These are phyloP conservation scores for Arvicanthis niloticus DNA, from an alignment of 2,113 vertebrate species.

Conservation along the genomic window DNA sequence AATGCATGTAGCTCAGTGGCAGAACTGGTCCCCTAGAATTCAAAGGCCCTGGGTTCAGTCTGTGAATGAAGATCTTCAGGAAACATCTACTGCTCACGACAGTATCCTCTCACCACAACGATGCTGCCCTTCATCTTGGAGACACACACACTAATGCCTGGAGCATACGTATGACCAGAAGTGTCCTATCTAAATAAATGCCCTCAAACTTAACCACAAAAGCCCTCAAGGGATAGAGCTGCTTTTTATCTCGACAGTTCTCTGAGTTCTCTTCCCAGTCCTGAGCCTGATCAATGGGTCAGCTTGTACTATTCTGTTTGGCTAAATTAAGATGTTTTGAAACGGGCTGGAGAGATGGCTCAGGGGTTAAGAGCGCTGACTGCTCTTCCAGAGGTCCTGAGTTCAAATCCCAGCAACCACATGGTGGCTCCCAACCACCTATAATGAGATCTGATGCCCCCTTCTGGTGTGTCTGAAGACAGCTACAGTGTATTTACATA, in stretches of 20 bases:
- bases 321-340: not conserved
- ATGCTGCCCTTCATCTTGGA: not conserved
- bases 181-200: conserved; percentile 28
- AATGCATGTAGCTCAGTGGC: not conserved
- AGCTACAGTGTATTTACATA: too few species aligned
- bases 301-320: not conserved
- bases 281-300: not conserved
- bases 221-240: not conserved
- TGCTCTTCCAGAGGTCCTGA: too few species aligned
- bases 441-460: too few species aligned
- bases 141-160: not conserved
- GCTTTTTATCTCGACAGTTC: not conserved
- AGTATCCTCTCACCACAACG: not conserved
- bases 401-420: too few species aligned
- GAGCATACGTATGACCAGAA: not conserved
- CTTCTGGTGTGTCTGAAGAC: too few species aligned
- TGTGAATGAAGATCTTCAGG: not conserved
- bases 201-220: conserved; percentile 41
- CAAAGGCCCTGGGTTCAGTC: not conserved
- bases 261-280: not conserved
- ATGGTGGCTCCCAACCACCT: too few species aligned
- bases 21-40: not conserved
- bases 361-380: too few species aligned
- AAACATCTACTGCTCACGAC: not conserved
- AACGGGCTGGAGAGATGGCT: too few species aligned